These are phyloP conservation scores for Lumbricus terrestris DNA, from an alignment of 2,888 invertebrate species.

Conservation along the genomic window DNA sequence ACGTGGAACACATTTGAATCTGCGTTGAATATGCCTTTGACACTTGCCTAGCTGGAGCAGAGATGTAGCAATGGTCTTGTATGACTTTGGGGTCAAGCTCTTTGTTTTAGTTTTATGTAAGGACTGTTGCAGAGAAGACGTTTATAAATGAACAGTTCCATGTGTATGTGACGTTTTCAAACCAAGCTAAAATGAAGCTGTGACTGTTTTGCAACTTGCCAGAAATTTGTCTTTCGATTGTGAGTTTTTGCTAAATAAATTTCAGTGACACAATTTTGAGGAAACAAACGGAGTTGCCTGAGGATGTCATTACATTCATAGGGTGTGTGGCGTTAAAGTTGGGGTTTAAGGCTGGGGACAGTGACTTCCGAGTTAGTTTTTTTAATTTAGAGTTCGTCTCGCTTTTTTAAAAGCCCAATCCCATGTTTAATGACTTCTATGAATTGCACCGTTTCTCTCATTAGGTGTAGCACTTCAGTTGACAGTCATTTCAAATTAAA, in stretches of 20 bases:
- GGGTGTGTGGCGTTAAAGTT: neutral
- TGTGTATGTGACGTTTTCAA: neutral
- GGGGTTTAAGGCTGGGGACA: neutral
- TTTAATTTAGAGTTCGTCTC: neutral
- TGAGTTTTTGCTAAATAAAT: neutral
- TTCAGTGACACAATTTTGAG: neutral
- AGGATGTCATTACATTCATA: neutral
- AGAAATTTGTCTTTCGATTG: neutral
- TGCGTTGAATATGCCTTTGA: neutral
- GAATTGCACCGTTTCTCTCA: no score
- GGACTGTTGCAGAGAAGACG: neutral
- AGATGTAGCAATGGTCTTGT: neutral
- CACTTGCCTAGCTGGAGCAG: neutral
- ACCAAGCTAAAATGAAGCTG: neutral
- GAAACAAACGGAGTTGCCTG: neutral
- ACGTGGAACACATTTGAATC: neutral
- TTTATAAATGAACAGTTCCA: neutral
- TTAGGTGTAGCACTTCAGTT: no score
- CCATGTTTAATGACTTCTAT: neutral
- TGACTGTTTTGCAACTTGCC: neutral
- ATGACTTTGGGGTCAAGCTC: neutral
- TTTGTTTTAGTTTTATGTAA: neutral
- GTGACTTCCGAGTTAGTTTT: neutral
- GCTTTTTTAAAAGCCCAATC: neutral
- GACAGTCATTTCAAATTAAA: no score